A percentile compares a stretch with the other conserved stretches of the same genome.
These are phyloP conservation scores for Pimpla rufipes DNA, from an alignment of 2,888 invertebrate species.

Conservation along the genomic window DNA sequence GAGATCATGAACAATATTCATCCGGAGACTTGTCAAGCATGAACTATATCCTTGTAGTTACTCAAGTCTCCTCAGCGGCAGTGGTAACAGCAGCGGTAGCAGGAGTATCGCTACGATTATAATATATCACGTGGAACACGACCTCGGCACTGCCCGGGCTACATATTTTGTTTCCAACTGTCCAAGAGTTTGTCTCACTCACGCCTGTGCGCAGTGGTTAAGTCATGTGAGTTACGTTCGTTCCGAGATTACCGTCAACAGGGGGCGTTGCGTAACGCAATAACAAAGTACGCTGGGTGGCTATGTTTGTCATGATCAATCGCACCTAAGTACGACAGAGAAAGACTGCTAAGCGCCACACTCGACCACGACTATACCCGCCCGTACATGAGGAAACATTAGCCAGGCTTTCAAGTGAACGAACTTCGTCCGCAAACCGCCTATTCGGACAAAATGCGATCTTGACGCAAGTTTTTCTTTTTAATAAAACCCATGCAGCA, in stretches of 20 bases:
- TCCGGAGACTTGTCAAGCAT: conserved; percentile 28
- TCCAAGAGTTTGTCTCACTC: conserved; percentile 31
- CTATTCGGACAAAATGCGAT: not conserved
- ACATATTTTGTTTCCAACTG: conserved; percentile 55
- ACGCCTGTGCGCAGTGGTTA: conserved; percentile 24
- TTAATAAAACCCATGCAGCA: not conserved
- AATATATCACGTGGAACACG: conserved; percentile 54
- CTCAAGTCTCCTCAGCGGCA: conserved; percentile 20
- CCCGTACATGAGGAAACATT: conserved; percentile 19
- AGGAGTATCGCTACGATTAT: conserved; percentile 47
- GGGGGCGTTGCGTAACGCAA: conserved; percentile 52
- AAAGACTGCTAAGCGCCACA: conserved; percentile 46
- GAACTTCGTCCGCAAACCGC: not conserved
- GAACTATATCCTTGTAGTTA: conserved; percentile 1
- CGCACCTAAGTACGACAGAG: conserved; percentile 31
- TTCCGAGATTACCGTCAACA: conserved; percentile 26
- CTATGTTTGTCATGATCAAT: conserved; percentile 49
- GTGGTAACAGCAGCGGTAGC: conserved; percentile 33
- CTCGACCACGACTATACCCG: conserved; percentile 31
- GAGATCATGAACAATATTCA: conserved; percentile 50
- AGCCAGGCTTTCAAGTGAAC: conserved; percentile 1
- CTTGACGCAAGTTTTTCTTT: not conserved
- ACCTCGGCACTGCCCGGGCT: conserved; percentile 39
- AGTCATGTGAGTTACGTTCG: conserved; percentile 29
- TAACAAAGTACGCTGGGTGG: conserved; percentile 42